Evolutionary conservation across 2,113 vertebrate genomes (phyloP).

Genomic region (Crotalus horridus): DNA sequence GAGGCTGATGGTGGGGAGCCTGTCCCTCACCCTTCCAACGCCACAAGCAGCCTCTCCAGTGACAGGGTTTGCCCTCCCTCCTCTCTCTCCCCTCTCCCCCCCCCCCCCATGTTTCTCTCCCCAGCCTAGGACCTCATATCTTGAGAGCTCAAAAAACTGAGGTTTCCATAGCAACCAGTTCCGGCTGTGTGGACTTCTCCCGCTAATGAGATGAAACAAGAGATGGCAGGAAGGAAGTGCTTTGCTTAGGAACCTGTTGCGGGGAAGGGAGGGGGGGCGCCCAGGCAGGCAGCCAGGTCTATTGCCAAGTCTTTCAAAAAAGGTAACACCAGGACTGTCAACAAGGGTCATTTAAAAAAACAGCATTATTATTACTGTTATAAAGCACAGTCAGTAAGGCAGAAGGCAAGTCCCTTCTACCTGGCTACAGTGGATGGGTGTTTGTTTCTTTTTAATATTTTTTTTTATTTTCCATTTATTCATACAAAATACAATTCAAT

Average conservation of each 20-base stretch:
- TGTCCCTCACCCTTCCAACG: neutral
- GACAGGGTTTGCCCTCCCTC: neutral
- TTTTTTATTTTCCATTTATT: too few species aligned
- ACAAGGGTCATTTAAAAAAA: neutral
- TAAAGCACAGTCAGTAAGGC: neutral
- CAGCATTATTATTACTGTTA: neutral
- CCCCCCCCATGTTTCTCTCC: constrained; percentile 36
- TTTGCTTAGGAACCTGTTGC: constrained; percentile 53
- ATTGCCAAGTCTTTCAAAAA: neutral
- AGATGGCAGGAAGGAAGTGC: constrained; percentile 65
- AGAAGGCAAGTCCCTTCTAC: neutral
- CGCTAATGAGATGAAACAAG: constrained; percentile 60
- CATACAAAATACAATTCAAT: too few species aligned
- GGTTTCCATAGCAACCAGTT: constrained; percentile 68
- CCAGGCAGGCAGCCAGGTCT: neutral
- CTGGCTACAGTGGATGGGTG: neutral
- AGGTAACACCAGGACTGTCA: neutral
- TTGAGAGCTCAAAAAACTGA: constrained; percentile 60
- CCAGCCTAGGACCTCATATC: constrained; percentile 44
- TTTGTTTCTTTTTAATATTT: neutral
- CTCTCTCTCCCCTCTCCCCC: neutral
- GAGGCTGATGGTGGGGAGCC: neutral
- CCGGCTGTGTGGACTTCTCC: constrained; percentile 37
- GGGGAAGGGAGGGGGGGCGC: neutral
- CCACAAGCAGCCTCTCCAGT: neutral